Base-by-base conservation (phyloP, 2,888 invertebrate genomes). In the Trichogramma dendrolimi region DNA sequence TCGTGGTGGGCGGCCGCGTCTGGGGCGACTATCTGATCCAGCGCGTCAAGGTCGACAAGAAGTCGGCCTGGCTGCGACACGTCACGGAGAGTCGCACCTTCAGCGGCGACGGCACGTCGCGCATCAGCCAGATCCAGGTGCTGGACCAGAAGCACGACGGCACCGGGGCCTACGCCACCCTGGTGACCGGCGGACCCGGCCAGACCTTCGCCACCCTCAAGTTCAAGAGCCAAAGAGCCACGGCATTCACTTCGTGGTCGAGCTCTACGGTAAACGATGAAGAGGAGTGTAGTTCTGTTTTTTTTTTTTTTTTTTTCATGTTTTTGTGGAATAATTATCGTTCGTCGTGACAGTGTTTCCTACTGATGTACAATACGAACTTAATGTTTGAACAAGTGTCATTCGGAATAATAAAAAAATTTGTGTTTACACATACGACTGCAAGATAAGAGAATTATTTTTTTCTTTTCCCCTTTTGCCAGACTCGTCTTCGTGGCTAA, bases 221-320 rank as follows among this genome's bases (percentile, higher is more conserved):
- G 8, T 62, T 62, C 48, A 44, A 53, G 44, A 62, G 62, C 11
- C 5, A 58, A 58, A 43, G 6, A 52, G 41, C 8, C 41, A 52
- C 4, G 6, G 8, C 27, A 58, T 62, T 5, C 4, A 62, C 55
- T 58, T 62, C 14, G 11, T 55, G 0, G 51, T 62, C n/a, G 55
- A 62, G 38, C 41, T 56, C 8, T 61, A 57, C 38, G 61, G 61
- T 8, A 61, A 57, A 6, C 40, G 52, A 43, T 47, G 43, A 27
- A 2, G 27, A 27, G 27, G 27, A 27, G 27, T 27, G 27, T 27
- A 2, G 27, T 27, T 27, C 27, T 27, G 27, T 27, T 14, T 2
- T 14, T 14, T 14, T 14, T 27, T 14, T 2, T 14, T 14, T 14
- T 14, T 14, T 27, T 27, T 27, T 27, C 27, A 27, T 27, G 27